Evolutionary conservation across 2,113 vertebrate genomes (phyloP).

Genomic region (Ornithorhynchus anatinus): DNA sequence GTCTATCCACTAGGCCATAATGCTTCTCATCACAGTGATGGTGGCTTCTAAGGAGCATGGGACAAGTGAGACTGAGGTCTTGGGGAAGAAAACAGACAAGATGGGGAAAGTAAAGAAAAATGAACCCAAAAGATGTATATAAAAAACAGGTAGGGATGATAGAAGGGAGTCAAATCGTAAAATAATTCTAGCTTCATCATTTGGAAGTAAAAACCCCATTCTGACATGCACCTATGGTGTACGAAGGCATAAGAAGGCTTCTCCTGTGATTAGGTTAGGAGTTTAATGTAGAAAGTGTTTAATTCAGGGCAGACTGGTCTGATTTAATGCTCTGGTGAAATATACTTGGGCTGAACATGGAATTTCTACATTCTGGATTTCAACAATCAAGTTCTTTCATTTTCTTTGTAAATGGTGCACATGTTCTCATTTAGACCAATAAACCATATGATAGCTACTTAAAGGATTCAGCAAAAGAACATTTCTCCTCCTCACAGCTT

Average conservation of each 20-base stretch:
- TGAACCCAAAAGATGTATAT: too few relatives aligned
- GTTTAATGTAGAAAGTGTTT: neutral
- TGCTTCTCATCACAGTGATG: too few relatives aligned
- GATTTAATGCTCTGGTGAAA: neutral
- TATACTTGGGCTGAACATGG: neutral
- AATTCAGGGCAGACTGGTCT: neutral
- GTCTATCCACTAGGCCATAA: too few relatives aligned
- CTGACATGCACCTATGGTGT: too few relatives aligned
- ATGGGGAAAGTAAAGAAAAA: too few relatives aligned
- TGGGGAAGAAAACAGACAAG: too few relatives aligned
- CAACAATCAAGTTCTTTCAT: neutral
- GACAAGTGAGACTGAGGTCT: too few relatives aligned
- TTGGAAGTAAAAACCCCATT: too few relatives aligned
- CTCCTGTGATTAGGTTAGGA: neutral
- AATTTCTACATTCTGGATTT: slow-evolving; percentile 2
- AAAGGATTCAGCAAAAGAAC: slow-evolving; percentile 38
- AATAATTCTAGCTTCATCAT: too few relatives aligned
- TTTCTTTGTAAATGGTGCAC: neutral
- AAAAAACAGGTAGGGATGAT: too few relatives aligned
- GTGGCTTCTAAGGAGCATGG: too few relatives aligned
- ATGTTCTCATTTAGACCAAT: slow-evolving; percentile 38
- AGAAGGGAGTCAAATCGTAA: too few relatives aligned
- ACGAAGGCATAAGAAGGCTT: neutral
- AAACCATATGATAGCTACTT: slow-evolving; percentile 25
- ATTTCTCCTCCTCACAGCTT: slow-evolving; percentile 56